Percentiles rank a stretch among this genome's conserved stretches.
Conservation (phyloP, 2,888 invertebrate genomes). For the Brachyptera putata region DNA sequence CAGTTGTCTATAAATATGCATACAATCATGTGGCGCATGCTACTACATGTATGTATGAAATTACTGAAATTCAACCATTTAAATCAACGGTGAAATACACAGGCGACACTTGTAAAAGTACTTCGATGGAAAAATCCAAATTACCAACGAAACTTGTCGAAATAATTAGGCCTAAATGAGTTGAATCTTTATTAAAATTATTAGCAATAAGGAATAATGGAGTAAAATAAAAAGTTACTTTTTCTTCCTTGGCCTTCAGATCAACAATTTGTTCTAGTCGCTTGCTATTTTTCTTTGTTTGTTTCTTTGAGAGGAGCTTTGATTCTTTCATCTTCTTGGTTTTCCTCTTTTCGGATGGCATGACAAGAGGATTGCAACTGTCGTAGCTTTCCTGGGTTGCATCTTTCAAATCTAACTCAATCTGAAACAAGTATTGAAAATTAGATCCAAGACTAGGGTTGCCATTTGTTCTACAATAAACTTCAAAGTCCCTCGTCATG, state of each 20-base stretch:
- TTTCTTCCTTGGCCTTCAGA: conserved; percentile 82
- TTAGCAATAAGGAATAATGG: background rate
- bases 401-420: conserved; percentile 58
- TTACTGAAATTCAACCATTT: no score
- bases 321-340: conserved; percentile 61
- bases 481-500: background rate
- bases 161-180: no score
- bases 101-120: no score
- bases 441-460: no score
- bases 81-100: no score
- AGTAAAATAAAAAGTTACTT: conserved; percentile 56
- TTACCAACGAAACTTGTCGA: no score
- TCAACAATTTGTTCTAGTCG: conserved; percentile 81
- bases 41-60: no score
- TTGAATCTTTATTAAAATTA: conserved; percentile 8
- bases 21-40: no score
- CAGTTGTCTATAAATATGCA: no score
- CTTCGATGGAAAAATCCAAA: no score
- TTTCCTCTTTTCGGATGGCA: conserved; percentile 78
- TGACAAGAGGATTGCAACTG: conserved; percentile 70
- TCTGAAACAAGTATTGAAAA: conserved; percentile 46
- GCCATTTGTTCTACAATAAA: background rate
- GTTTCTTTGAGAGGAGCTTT: conserved; percentile 78
- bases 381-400: conserved; percentile 59
- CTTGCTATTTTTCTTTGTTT: conserved; percentile 84